Conservation (phyloP, 2,113 vertebrate species). For the Thymallus thymallus region DNA sequence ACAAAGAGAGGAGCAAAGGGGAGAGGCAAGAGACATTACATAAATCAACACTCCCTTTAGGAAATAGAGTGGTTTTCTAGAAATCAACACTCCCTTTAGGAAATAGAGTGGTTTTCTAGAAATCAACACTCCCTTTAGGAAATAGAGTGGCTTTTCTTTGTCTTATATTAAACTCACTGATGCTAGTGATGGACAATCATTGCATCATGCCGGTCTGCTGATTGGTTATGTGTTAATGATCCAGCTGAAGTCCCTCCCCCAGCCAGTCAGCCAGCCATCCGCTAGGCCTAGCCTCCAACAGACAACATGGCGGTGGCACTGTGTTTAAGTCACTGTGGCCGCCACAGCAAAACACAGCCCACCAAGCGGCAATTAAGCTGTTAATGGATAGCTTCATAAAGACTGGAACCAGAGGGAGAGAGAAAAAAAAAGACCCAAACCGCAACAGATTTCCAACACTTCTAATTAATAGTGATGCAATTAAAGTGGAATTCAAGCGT, state of each 20-base stretch:
- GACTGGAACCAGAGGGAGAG: constrained; percentile 29
- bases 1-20: constrained; percentile 42
- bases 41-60: too few relatives aligned
- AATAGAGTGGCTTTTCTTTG: background rate
- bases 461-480: constrained; percentile 65
- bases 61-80: background rate
- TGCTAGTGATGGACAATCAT: constrained; percentile 3
- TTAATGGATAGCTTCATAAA: constrained; percentile 61
- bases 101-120: background rate
- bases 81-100: too few relatives aligned
- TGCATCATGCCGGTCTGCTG: constrained; percentile 6
- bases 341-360: constrained; percentile 44
- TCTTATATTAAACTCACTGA: constrained; percentile 2
- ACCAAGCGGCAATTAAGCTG: constrained; percentile 62
- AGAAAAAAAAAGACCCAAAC: constrained; percentile 31
- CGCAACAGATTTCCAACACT: constrained; percentile 62
- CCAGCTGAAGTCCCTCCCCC: constrained; percentile 7
- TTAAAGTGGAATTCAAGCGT: constrained; percentile 56
- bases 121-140: too few relatives aligned
- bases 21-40: constrained; percentile 18
- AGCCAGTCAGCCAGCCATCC: background rate
- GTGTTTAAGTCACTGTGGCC: constrained; percentile 44
- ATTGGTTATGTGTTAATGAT: constrained; percentile 34
- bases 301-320: constrained; percentile 30
- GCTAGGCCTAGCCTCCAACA: constrained; percentile 19